Evolutionary conservation across 2,888 invertebrate genomes (phyloP).

Genomic region (Lasioglossum vierecki): DNA sequence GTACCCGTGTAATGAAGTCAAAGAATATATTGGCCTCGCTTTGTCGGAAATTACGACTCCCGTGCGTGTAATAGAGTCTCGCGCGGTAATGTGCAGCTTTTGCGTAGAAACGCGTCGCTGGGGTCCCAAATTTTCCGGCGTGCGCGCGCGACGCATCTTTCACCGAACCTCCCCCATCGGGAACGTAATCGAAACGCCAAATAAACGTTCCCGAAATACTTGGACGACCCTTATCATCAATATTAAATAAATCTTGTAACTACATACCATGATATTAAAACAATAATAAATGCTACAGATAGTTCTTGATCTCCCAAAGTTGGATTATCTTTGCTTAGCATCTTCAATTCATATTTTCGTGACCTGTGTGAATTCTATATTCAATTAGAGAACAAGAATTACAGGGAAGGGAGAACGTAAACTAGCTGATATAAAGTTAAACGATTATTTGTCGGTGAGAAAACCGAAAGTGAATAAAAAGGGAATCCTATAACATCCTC

Average conservation of each 20-base stretch:
- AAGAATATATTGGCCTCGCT: conserved; percentile 74
- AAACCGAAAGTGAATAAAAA: no score
- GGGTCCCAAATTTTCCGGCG: conserved; percentile 20
- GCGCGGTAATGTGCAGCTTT: conserved; percentile 23
- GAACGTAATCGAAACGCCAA: not conserved
- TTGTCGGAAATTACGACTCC: conserved; percentile 78
- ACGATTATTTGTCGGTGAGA: not conserved
- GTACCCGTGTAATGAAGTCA: conserved; percentile 80
- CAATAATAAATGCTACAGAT: not conserved
- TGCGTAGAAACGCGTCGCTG: conserved; percentile 6
- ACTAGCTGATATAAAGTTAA: not conserved
- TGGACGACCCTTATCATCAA: not conserved
- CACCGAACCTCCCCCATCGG: not conserved
- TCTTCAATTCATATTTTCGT: not conserved
- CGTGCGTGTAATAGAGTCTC: conserved; percentile 70
- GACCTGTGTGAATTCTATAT: not conserved
- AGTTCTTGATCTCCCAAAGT: not conserved
- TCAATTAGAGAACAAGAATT: not conserved
- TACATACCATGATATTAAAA: no score
- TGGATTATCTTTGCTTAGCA: not conserved
- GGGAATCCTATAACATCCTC: no score
- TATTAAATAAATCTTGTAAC: no score
- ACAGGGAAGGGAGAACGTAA: not conserved
- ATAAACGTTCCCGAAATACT: not conserved
- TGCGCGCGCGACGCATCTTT: conserved; percentile 6